Evolutionary conservation across 2,888 invertebrate species (phyloP), one percentile per base, ranked within the genome.

Genomic region (Parelbella ahira): DNA sequence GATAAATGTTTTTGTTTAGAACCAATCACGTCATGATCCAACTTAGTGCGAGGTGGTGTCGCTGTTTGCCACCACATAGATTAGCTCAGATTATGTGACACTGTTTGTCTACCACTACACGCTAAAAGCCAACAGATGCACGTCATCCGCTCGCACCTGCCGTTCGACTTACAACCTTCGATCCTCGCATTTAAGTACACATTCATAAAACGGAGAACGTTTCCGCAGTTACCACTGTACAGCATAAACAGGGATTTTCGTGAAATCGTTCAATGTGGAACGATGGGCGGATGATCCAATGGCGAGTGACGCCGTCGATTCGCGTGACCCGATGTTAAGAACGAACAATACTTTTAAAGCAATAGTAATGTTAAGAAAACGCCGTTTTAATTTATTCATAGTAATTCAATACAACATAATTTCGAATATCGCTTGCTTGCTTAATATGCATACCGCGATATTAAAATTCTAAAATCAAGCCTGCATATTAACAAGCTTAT

Each of bases 81-180:
- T 63, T 53, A 64, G 48, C 61, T 50, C 44, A 53, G 60, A 63
- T 63, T 63, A 63, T 28, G 15, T 53, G 53, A 55, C 53, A 52
- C 42, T 54, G 51, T 54, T 60, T 60, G 51, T 56, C 50, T 49
- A 52, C 47, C 44, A 49, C 37, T 38, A 44, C 20, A 37, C 27
- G 39, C 13, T 44, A 36, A 30, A 42, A 48, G 42, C 24, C 42
- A 29, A 38, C 44, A 50, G 34, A 23, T 33, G 37, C 30, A 42
- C 50, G 45, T 49, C 36, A 52, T 29, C 6, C 18, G 8, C 4
- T 29, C 7, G 8, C 13, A 28, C 7, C 1, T n/a, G 8, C 15
- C 9, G 3, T 29, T 18, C 9, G 9, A 29, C 1, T 29, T 29
- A 2, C 15, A 29, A 29, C 15, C 29, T 29, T 9, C 18, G 4